These are phyloP conservation scores for Syngnathus floridae DNA, from an alignment of 2,113 vertebrate genomes.

Conservation along the genomic window DNA sequence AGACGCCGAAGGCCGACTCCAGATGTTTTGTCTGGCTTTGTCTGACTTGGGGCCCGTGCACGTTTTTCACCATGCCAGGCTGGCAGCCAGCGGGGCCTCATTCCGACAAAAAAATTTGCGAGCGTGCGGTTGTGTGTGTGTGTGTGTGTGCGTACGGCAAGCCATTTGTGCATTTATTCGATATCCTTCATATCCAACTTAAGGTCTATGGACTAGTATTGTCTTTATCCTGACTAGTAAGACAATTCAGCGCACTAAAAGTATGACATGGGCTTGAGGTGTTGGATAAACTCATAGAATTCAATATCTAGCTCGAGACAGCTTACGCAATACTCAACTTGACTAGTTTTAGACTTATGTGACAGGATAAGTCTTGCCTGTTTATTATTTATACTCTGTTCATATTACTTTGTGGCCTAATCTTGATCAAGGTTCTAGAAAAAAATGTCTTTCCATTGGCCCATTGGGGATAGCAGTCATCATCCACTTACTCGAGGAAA, in stretches of 20 bases:
- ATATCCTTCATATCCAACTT: background rate
- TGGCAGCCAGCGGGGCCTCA: conserved; percentile 18
- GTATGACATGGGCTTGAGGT: too few species aligned
- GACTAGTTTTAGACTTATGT: too few species aligned
- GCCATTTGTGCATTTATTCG: background rate
- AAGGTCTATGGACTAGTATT: background rate
- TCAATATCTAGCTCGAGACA: too few species aligned
- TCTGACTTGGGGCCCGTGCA: conserved; percentile 6
- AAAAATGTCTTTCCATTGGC: background rate
- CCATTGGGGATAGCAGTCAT: conserved; percentile 24
- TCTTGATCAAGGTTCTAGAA: background rate
- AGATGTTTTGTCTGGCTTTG: conserved; percentile 34
- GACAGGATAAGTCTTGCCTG: too few species aligned
- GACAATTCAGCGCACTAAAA: background rate
- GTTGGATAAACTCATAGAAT: too few species aligned
- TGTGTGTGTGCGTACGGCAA: background rate
- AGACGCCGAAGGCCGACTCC: conserved; percentile 23
- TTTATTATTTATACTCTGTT: too few species aligned
- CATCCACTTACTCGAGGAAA: conserved; percentile 96
- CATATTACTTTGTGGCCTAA: background rate
- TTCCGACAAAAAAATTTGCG: conserved; percentile 3
- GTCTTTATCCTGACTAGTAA: background rate
- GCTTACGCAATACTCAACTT: too few species aligned
- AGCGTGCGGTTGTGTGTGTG: conserved; percentile 2
- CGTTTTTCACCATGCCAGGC: conserved; percentile 14